Evolutionary conservation across 2,888 invertebrate genomes (phyloP).

Genomic region (Nymphalis c-album): DNA sequence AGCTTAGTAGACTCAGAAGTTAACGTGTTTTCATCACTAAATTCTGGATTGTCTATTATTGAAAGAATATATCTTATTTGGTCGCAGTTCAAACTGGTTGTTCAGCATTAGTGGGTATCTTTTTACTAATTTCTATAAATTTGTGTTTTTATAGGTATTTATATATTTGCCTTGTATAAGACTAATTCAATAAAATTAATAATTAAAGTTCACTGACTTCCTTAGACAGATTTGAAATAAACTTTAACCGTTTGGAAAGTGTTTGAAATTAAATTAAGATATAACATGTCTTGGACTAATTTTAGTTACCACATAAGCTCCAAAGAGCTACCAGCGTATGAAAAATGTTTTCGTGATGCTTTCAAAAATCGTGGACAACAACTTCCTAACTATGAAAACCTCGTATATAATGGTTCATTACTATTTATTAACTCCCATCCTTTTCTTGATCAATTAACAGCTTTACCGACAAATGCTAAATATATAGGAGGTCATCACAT

Average conservation of each 20-base stretch:
- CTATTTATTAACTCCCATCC: conserved; percentile 59
- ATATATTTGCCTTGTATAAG: too few relatives aligned
- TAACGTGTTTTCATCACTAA: conserved; percentile 41
- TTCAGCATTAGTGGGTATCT: conserved; percentile 51
- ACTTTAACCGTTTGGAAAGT: too few relatives aligned
- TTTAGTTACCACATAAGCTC: conserved; percentile 51
- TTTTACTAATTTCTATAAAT: background rate
- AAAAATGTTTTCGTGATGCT: conserved; percentile 47
- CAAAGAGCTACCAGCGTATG: conserved; percentile 52
- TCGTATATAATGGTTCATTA: conserved; percentile 52
- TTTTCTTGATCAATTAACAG: conserved; percentile 50
- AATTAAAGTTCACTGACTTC: too few relatives aligned
- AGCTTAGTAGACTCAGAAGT: conserved; percentile 53
- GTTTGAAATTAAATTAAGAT: background rate
- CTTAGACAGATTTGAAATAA: too few relatives aligned
- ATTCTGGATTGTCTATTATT: conserved; percentile 41
- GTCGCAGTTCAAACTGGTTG: conserved; percentile 48
- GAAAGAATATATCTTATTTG: conserved; percentile 48
- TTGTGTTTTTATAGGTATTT: background rate
- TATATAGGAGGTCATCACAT: conserved; percentile 61
- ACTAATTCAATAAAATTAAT: too few relatives aligned
- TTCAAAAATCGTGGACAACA: conserved; percentile 47
- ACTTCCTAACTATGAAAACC: conserved; percentile 49
- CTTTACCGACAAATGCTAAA: conserved; percentile 53
- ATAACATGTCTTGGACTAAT: conserved; percentile 1